Evolutionary conservation across 2,113 vertebrate species (phyloP).

Genomic region (Collichthys lucidus): DNA sequence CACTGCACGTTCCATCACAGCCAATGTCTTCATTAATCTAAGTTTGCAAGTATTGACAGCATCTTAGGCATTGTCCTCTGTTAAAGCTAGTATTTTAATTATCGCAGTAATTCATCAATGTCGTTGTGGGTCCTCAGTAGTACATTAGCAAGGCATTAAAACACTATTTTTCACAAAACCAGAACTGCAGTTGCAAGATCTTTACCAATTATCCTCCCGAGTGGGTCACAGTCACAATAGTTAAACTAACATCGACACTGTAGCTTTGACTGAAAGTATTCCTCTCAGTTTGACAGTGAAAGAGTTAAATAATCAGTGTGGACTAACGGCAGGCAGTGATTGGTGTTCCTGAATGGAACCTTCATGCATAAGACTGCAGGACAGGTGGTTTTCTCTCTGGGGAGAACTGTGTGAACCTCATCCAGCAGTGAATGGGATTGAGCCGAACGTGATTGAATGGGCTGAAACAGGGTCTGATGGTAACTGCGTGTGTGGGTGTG

Average conservation of each 20-base stretch:
- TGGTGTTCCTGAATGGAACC: constrained; percentile 61
- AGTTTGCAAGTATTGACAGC: constrained; percentile 12
- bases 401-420: constrained; percentile 61
- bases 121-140: constrained; percentile 44
- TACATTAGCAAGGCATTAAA: constrained; percentile 49
- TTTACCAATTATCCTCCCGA: constrained; percentile 21
- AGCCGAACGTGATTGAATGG: constrained; percentile 68
- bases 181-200: constrained; percentile 24
- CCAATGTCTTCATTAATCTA: constrained; percentile 4
- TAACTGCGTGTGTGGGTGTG: constrained; percentile 18
- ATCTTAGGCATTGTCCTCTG: constrained; percentile 25
- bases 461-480: constrained; percentile 59
- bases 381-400: constrained; percentile 65
- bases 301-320: constrained; percentile 58
- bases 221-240: constrained; percentile 21
- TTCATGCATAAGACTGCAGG: constrained; percentile 63
- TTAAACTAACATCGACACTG: not conserved
- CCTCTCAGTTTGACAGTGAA: constrained; percentile 24
- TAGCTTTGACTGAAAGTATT: constrained; percentile 22
- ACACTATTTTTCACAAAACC: constrained; percentile 52
- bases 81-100: constrained; percentile 47
- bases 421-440: constrained; percentile 59
- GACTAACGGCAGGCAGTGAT: constrained; percentile 38
- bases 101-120: constrained; percentile 52
- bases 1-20: not conserved